A percentile compares a stretch with the other conserved stretches of the same genome.
Conservation (phyloP, 2,888 invertebrate species). For the Amaurobius ferox region DNA sequence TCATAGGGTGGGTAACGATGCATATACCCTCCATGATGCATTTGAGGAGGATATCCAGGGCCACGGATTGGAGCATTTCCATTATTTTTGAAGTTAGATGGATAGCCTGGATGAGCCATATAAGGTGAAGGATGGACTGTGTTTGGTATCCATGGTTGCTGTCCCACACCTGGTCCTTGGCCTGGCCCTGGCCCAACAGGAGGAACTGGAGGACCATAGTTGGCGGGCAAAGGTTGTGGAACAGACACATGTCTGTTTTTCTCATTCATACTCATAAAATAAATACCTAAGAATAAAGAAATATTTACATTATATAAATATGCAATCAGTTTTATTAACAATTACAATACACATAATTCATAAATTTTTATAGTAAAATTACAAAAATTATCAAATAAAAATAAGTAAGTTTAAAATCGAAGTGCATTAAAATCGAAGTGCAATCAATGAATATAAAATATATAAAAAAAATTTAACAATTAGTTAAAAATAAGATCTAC, state of each 20-base stretch:
- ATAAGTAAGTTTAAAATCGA: no score
- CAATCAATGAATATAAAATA: no score
- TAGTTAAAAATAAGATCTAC: no score
- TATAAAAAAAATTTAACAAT: no score
- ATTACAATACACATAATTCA: no score
- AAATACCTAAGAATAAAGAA: conserved; percentile 30
- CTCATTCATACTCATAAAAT: conserved; percentile 68
- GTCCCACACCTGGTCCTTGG: conserved; percentile 62
- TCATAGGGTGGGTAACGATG: conserved; percentile 64
- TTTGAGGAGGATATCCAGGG: conserved; percentile 64
- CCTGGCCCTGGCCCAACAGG: conserved; percentile 68
- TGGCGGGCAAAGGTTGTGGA: conserved; percentile 66
- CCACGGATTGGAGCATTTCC: conserved; percentile 45
- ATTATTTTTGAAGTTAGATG: conserved; percentile 34
- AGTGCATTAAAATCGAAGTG: no score
- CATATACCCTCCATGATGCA: conserved; percentile 65
- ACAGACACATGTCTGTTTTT: conserved; percentile 72
- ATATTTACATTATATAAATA: no score
- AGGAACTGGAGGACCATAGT: conserved; percentile 64
- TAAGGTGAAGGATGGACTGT: conserved; percentile 58
- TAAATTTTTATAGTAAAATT: no score
- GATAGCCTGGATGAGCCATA: conserved; percentile 39
- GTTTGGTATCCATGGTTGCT: conserved; percentile 64
- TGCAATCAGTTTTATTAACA: no score
- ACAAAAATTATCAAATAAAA: no score